Conservation (phyloP, 2,888 invertebrate species). For the Orthosia incerta region DNA sequence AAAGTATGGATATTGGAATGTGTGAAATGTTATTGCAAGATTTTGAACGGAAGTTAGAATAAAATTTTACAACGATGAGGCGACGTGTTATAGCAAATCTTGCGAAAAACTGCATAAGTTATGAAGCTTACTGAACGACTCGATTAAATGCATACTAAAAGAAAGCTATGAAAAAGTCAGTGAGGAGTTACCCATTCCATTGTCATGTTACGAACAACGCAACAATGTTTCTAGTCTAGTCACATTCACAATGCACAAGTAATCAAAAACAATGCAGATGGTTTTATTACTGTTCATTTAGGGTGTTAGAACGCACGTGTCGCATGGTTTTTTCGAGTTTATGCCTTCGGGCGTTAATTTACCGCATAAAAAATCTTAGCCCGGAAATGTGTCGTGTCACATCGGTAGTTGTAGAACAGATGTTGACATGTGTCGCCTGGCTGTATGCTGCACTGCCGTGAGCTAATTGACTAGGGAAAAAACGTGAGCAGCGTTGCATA, state of each 20-base stretch:
- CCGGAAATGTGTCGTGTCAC: constrained; percentile 85
- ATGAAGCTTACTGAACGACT: not conserved
- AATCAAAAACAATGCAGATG: constrained; percentile 56
- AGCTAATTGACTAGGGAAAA: constrained; percentile 88
- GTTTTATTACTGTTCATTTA: constrained; percentile 68
- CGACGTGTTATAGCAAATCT: constrained; percentile 19
- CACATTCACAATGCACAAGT: constrained; percentile 28
- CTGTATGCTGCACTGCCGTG: constrained; percentile 76
- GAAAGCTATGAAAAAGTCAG: not conserved
- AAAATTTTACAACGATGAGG: constrained; percentile 16
- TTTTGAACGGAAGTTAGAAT: constrained; percentile 15
- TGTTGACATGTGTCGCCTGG: constrained; percentile 88
- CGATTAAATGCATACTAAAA: not conserved
- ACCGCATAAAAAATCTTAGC: constrained; percentile 83
- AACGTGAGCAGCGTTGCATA: constrained; percentile 75
- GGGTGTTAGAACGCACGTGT: constrained; percentile 70
- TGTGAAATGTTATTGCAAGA: constrained; percentile 33
- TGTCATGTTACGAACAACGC: constrained; percentile 6
- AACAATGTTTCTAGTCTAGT: constrained; percentile 22
- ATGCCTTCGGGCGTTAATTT: constrained; percentile 82
- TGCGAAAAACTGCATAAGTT: constrained; percentile 2
- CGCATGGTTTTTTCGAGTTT: constrained; percentile 72
- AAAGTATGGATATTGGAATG: constrained; percentile 46
- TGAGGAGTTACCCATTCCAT: not conserved
- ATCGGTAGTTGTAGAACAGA: constrained; percentile 87